These are phyloP conservation scores for Myripristis jacobus DNA, from an alignment of 2,797 vertebrate species.

Conservation along the genomic window DNA sequence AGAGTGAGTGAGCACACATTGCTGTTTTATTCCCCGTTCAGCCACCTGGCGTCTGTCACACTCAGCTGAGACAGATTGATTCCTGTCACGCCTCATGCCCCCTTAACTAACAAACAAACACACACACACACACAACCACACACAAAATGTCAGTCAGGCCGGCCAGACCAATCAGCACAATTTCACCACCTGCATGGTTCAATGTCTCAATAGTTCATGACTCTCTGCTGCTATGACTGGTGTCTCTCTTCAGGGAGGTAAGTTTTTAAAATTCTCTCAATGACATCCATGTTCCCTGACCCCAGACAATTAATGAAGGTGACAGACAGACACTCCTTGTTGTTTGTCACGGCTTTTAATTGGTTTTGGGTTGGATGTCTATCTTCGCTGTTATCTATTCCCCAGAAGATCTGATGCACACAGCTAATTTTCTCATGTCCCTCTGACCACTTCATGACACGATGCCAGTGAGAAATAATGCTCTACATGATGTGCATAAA, in stretches of 20 bases:
- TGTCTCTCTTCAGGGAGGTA: too few species aligned
- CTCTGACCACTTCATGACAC: not conserved
- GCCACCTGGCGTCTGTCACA: slow-evolving; percentile 19
- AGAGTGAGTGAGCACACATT: slow-evolving; percentile 3
- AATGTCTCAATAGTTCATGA: not conserved
- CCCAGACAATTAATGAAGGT: not conserved
- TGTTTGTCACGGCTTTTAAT: slow-evolving; percentile 20
- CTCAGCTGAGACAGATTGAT: not conserved
- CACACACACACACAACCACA: not conserved
- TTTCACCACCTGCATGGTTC: not conserved
- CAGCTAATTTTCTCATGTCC: not conserved
- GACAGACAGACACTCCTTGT: slow-evolving; percentile 17
- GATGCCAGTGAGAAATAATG: not conserved
- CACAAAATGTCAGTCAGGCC: not conserved
- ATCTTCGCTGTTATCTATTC: slow-evolving; percentile 17
- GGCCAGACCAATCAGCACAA: not conserved
- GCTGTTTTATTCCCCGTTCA: slow-evolving; percentile 28
- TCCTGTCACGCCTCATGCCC: slow-evolving; percentile 2
- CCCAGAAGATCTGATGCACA: slow-evolving; percentile 17
- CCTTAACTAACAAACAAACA: not conserved
- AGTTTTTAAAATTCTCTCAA: not conserved
- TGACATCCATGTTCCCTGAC: not conserved
- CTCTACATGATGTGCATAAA: not conserved
- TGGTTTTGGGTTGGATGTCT: slow-evolving; percentile 32
- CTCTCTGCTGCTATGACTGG: not conserved